Evolutionary conservation across 2,797 vertebrate species (phyloP), one percentile per base, ranked within the genome.

Genomic region (Hemitrygon akajei): DNA sequence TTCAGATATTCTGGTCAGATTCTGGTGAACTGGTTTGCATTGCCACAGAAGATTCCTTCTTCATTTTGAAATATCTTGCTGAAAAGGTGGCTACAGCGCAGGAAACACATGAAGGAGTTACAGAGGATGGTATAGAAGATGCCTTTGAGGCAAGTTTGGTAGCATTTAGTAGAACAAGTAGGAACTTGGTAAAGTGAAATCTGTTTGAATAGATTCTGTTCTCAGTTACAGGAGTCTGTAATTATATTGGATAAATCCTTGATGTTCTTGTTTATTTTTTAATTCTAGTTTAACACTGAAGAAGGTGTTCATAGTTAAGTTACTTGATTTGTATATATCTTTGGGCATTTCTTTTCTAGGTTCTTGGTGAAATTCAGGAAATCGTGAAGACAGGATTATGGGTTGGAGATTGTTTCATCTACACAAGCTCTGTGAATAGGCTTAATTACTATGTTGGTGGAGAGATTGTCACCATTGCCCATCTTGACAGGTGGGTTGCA

Each of bases 331-430:
- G 47, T 71, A 60, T 71, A 82, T 56, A 89, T 94, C 6, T 69
- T 95, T 95, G 40, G 91, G 40, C 86, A 58, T 92, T 94, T 10
- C 93, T 71, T 91, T 47, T 95, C 11, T 94, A 99, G 99, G 99
- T 99, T 95, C 98, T 98, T 94, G 99, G 99, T 95, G 99, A 99
- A 95, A 99, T 99, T 95, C 99, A 99, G 96, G 99, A 99, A 96
- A 98, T 99, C 79, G 99, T 99, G 93, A 99, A 98, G 97, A 99
- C 99, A 4, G 99, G 99, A 2, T 96, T 99, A 84, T 99, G 99
- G 99, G 99, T 99, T 0, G 99, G 99, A 1, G 99, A 99, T 95
- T 99, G 99, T 95, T 99, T 99, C 95, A 99, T 99, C 96, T 99
- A 99, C 96, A 99, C 99, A 95, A 99, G 98, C 96, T 99, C 99